Conservation (phyloP, 2,888 invertebrate species). For the Tholera decimalis region DNA sequence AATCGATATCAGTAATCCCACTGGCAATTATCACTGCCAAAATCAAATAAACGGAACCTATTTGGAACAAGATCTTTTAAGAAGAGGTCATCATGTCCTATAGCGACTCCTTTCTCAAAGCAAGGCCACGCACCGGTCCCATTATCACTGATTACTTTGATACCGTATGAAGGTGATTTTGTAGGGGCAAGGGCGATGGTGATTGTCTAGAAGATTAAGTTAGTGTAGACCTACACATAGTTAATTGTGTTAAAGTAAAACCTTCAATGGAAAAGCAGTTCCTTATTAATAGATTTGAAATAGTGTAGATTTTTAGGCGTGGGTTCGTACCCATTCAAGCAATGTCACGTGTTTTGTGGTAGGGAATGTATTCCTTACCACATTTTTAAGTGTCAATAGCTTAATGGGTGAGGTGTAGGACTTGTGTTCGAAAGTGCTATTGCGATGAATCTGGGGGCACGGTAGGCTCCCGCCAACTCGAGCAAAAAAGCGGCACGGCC, state of each 20-base stretch:
- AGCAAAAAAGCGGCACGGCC: too few species aligned
- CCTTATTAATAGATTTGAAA: too few species aligned
- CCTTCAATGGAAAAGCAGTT: too few species aligned
- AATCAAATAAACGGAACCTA: conserved; percentile 4
- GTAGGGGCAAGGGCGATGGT: conserved; percentile 50
- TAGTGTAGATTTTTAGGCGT: too few species aligned
- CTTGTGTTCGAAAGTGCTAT: too few species aligned
- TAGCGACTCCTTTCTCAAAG: conserved; percentile 47
- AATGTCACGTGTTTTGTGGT: too few species aligned
- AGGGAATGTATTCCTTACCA: too few species aligned
- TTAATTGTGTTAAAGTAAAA: not conserved
- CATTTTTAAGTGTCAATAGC: too few species aligned
- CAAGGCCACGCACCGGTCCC: conserved; percentile 56
- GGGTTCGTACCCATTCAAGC: too few species aligned
- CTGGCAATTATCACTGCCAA: not conserved
- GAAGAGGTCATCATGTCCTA: conserved; percentile 40
- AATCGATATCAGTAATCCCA: not conserved
- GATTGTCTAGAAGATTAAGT: conserved; percentile 1
- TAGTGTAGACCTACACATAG: not conserved
- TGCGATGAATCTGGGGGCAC: too few species aligned
- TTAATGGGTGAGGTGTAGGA: too few species aligned
- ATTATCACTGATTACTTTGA: conserved; percentile 58
- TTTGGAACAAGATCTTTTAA: conserved; percentile 34
- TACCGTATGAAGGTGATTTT: conserved; percentile 46
- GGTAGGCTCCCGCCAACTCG: too few species aligned